Conservation (phyloP, 1,140 invertebrate species). For the Pogonognathellus flavescens region DNA sequence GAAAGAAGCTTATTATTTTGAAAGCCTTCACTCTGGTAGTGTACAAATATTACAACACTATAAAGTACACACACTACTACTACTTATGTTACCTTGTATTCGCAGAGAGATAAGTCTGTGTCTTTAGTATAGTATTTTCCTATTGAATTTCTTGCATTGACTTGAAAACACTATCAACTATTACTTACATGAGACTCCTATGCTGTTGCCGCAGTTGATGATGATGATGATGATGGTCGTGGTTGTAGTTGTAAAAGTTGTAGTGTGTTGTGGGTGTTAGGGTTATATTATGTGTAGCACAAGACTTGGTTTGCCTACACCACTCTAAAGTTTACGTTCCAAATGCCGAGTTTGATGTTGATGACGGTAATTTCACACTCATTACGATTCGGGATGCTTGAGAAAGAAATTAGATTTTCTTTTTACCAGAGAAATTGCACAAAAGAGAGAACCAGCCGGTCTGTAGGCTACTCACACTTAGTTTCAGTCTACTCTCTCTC, state of each 20-base stretch:
- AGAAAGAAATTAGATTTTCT: slow-evolving; percentile 49
- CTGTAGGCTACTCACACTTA: background rate
- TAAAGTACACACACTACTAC: background rate
- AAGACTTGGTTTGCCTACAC: background rate
- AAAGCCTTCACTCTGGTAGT: background rate
- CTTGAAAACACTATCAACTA: too few relatives aligned
- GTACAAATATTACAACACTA: background rate
- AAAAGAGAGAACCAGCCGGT: background rate
- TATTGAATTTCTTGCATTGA: too few relatives aligned
- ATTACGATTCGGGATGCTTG: slow-evolving; percentile 30
- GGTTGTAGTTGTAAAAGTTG: too few relatives aligned
- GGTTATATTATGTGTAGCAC: background rate
- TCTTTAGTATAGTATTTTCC: background rate
- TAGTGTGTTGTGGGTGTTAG: too few relatives aligned
- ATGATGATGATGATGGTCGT: too few relatives aligned
- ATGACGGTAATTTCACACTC: slow-evolving; percentile 49
- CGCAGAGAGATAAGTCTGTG: background rate
- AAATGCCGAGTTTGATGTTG: slow-evolving; percentile 26
- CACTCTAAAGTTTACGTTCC: slow-evolving; percentile 10
- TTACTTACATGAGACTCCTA: too few relatives aligned
- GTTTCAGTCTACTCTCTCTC: too few relatives aligned
- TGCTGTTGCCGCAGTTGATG: too few relatives aligned
- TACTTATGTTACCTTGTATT: background rate
- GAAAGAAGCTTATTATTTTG: slow-evolving; percentile 30
- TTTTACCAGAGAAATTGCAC: slow-evolving; percentile 17